Evolutionary conservation across 1,140 invertebrate species (phyloP).

Genomic region (Manduca sexta): DNA sequence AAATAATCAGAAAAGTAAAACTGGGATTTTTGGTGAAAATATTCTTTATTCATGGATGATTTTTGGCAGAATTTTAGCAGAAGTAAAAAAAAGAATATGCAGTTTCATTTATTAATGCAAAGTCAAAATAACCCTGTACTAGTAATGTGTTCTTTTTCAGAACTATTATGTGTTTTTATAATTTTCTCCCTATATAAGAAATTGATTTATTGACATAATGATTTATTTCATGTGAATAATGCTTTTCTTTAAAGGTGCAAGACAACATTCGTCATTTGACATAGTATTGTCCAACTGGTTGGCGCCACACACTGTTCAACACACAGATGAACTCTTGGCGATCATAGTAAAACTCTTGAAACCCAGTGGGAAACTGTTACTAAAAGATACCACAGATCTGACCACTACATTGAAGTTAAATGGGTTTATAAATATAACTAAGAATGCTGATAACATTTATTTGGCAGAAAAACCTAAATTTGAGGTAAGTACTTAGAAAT

Average conservation of each 20-base stretch:
- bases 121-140: no score
- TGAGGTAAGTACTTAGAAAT: slow-evolving; percentile 75
- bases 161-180: no score
- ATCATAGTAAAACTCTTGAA: slow-evolving; percentile 75
- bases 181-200: no score
- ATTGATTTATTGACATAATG: no score
- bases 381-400: slow-evolving; percentile 54
- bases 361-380: slow-evolving; percentile 73
- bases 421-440: slow-evolving; percentile 76
- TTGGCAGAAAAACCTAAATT: slow-evolving; percentile 78
- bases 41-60: no score
- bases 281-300: slow-evolving; percentile 74
- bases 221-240: no score
- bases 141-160: no score
- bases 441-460: slow-evolving; percentile 55
- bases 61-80: no score
- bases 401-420: slow-evolving; percentile 75
- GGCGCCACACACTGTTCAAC: slow-evolving; percentile 49
- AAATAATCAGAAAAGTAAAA: no score
- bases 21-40: no score
- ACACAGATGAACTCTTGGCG: slow-evolving; percentile 69
- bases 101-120: no score
- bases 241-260: slow-evolving; percentile 63
- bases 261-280: slow-evolving; percentile 74
- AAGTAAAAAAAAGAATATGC: no score